These are phyloP conservation scores for Spodoptera picta DNA, from an alignment of 2,888 invertebrate genomes.

Conservation along the genomic window DNA sequence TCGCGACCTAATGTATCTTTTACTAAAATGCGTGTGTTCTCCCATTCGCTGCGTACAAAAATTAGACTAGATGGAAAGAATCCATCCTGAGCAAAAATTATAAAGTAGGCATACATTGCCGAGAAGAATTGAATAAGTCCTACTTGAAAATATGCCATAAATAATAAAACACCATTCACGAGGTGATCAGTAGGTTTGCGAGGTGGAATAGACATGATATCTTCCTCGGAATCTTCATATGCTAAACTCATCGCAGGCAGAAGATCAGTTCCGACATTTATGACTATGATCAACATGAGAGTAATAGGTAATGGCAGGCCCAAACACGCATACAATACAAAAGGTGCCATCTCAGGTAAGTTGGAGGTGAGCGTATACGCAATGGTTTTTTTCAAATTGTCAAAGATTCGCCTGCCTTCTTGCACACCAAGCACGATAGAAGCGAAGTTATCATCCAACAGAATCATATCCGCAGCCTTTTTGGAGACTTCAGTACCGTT, in stretches of 20 bases:
- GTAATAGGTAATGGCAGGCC: constrained; percentile 93
- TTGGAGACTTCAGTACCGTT: constrained; percentile 94
- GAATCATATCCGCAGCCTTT: constrained; percentile 97
- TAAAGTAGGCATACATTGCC: constrained; percentile 94
- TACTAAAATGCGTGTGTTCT: constrained; percentile 89
- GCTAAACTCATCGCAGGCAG: constrained; percentile 94
- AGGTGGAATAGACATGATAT: constrained; percentile 91
- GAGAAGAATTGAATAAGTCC: constrained; percentile 95
- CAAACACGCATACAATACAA: constrained; percentile 92
- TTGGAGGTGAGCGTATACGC: constrained; percentile 95
- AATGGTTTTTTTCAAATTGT: constrained; percentile 95
- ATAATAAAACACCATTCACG: constrained; percentile 90
- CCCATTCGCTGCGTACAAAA: constrained; percentile 92
- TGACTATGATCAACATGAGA: constrained; percentile 89
- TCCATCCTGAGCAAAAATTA: constrained; percentile 93
- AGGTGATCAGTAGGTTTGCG: constrained; percentile 87
- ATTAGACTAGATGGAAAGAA: constrained; percentile 91
- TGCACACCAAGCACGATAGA: constrained; percentile 96
- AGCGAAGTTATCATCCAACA: constrained; percentile 96
- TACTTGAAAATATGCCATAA: constrained; percentile 95
- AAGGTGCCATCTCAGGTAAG: constrained; percentile 95
- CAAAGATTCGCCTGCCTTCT: constrained; percentile 94
- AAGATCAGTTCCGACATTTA: constrained; percentile 94
- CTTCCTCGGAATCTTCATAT: constrained; percentile 92
- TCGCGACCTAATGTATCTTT: constrained; percentile 92